Conservation (phyloP, 1,140 invertebrate species). For the Polyergus mexicanus region DNA sequence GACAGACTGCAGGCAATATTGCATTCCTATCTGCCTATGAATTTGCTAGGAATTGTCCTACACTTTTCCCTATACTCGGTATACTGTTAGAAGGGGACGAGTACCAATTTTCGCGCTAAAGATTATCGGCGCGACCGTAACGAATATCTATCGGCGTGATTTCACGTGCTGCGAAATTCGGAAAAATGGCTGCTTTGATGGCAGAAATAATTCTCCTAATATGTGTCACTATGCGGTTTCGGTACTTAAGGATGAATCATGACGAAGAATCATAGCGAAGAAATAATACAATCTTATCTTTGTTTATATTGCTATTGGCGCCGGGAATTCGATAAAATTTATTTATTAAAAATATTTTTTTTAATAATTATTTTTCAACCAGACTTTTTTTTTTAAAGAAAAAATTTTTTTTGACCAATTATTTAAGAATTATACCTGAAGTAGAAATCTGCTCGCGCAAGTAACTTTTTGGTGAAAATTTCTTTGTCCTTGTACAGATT, state of each 20-base stretch:
- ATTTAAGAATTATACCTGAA: too few species aligned
- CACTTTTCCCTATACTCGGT: neutral
- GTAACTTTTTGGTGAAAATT: neutral
- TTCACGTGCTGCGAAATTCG: conserved; percentile 48
- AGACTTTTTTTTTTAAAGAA: conserved; percentile 35
- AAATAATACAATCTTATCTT: neutral
- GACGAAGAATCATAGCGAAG: neutral
- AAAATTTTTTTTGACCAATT: neutral
- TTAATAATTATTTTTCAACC: conserved; percentile 48
- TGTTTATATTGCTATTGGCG: neutral
- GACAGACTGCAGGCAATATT: conserved; percentile 81
- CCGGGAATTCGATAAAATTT: neutral
- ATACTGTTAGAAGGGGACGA: conserved; percentile 53
- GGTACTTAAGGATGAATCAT: conserved; percentile 18
- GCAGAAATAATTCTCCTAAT: neutral
- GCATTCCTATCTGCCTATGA: conserved; percentile 80
- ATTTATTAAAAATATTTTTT: neutral
- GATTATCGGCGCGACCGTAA: conserved; percentile 63
- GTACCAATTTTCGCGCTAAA: conserved; percentile 34
- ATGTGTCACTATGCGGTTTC: neutral
- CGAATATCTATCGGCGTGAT: conserved; percentile 63
- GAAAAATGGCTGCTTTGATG: conserved; percentile 19
- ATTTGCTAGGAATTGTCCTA: conserved; percentile 71
- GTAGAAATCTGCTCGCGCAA: too few species aligned
- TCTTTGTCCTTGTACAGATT: neutral